Evolutionary conservation across 2,888 invertebrate species (phyloP).

Genomic region (Amaurobius ferox): DNA sequence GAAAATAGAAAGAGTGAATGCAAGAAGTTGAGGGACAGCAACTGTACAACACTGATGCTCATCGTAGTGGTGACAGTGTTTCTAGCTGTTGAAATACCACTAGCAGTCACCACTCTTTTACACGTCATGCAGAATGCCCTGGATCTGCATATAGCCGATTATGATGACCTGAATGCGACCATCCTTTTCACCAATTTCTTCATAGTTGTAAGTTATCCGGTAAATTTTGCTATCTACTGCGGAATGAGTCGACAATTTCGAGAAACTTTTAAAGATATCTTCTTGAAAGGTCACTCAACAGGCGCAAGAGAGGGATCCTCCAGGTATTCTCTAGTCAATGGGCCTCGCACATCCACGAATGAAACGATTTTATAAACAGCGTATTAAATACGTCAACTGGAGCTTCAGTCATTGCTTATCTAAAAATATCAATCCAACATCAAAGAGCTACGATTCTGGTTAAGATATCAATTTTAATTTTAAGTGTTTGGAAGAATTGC

Average conservation of each 20-base stretch:
- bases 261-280: conserved; percentile 90
- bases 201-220: conserved; percentile 83
- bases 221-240: conserved; percentile 96
- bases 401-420: neutral
- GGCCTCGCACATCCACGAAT: conserved; percentile 86
- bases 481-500: neutral
- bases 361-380: conserved; percentile 85
- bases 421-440: neutral
- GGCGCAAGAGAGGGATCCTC: conserved; percentile 81
- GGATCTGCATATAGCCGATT: conserved; percentile 80
- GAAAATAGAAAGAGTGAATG: conserved; percentile 83
- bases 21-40: conserved; percentile 82
- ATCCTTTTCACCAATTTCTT: conserved; percentile 92
- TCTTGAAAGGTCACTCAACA: conserved; percentile 80
- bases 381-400: neutral
- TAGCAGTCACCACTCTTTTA: conserved; percentile 88
- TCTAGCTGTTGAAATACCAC: conserved; percentile 88
- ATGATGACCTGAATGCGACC: conserved; percentile 86
- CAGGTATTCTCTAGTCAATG: conserved; percentile 88
- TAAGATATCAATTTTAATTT: neutral
- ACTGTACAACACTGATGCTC: conserved; percentile 91
- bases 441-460: neutral
- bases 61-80: conserved; percentile 92
- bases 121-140: conserved; percentile 83
- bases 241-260: conserved; percentile 96